phyloP scores from a whole-genome alignment of 2,797 vertebrate species.

The Cercopithecus neglectus region DNA sequence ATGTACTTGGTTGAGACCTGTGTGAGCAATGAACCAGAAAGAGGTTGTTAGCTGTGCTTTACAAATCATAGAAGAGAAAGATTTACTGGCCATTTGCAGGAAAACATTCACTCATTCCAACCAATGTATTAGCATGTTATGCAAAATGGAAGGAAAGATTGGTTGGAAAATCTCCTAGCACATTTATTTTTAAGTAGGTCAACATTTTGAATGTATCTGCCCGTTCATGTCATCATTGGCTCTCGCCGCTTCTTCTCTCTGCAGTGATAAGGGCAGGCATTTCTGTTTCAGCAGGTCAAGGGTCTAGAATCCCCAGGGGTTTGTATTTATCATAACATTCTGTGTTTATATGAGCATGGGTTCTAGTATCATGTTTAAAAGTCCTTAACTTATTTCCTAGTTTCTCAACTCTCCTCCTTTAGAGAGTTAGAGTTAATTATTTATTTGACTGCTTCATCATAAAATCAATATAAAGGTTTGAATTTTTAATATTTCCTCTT shows the following conservation, averaged over 20 bases:
- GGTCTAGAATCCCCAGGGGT: background rate
- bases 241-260: background rate
- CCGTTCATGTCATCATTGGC: background rate
- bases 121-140: background rate
- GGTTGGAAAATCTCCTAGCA: slow-evolving; percentile 39
- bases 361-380: background rate
- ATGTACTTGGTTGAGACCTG: slow-evolving; percentile 22
- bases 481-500: slow-evolving; percentile 34
- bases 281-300: background rate
- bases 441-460: background rate
- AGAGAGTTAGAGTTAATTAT: background rate
- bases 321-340: background rate
- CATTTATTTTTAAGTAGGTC: slow-evolving; percentile 62
- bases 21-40: slow-evolving; percentile 45
- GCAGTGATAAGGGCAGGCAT: background rate
- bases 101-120: slow-evolving; percentile 6
- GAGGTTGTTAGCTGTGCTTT: slow-evolving; percentile 68
- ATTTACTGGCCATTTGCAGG: slow-evolving; percentile 43
- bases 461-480: slow-evolving; percentile 33
- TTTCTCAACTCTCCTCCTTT: background rate
- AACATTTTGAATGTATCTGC: background rate
- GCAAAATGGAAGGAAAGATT: slow-evolving; percentile 16
- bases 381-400: background rate
- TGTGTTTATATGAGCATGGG: background rate
- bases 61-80: slow-evolving; percentile 64